Percentiles rank a stretch among this genome's conserved stretches.
Conservation (phyloP, 2,888 invertebrate genomes). For the Tetragonula carbonaria region DNA sequence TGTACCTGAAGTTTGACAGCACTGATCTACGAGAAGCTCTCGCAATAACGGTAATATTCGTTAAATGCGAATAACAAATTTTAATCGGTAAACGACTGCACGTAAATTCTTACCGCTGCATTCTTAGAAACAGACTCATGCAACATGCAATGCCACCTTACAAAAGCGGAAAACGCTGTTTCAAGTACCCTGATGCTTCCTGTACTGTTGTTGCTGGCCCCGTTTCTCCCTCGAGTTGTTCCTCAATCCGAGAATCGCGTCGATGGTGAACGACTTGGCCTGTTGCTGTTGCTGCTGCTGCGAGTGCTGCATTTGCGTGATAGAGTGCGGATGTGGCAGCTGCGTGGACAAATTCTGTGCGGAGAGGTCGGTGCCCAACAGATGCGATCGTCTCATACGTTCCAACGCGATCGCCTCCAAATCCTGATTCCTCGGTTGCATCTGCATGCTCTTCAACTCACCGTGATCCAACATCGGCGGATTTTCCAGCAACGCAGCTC, state of each 20-base stretch:
- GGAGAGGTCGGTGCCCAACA: conserved; percentile 68
- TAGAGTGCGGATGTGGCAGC: conserved; percentile 67
- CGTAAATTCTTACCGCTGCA: background rate
- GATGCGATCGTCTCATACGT: conserved; percentile 75
- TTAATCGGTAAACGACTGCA: background rate
- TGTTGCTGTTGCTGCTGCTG: conserved; percentile 80
- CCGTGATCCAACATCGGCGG: conserved; percentile 70
- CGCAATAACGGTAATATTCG: background rate
- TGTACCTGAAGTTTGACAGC: conserved; percentile 4
- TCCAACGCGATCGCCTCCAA: conserved; percentile 78
- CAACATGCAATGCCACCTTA: background rate
- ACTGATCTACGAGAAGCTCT: background rate
- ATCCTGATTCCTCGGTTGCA: conserved; percentile 73
- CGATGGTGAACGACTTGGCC: conserved; percentile 94
- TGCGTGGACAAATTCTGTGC: conserved; percentile 69
- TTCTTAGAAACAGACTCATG: background rate
- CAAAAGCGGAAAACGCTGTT: background rate
- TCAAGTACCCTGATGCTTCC: conserved; percentile 77
- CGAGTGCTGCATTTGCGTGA: conserved; percentile 77
- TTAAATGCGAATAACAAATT: background rate
- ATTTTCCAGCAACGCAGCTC: conserved; percentile 71
- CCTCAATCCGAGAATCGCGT: conserved; percentile 92
- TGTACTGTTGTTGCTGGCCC: conserved; percentile 76
- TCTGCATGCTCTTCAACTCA: conserved; percentile 74
- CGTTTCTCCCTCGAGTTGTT: conserved; percentile 83